Evolutionary conservation across 2,888 invertebrate species (phyloP).

Genomic region (Drosophila quasianomalipes): DNA sequence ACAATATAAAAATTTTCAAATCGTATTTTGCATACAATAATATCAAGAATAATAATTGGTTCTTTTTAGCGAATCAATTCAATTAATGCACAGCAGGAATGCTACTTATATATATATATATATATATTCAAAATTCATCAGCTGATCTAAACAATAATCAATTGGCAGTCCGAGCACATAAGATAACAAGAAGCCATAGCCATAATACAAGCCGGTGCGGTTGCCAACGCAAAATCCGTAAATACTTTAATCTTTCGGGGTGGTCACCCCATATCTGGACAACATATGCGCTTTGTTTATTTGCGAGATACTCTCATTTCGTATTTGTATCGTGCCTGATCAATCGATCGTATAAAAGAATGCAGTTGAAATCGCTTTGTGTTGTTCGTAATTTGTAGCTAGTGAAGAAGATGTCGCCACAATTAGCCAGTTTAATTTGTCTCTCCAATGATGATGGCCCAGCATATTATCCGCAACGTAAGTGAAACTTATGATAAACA

Average conservation of each 20-base stretch:
- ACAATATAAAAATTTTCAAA: too few relatives aligned
- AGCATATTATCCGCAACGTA: constrained; percentile 27
- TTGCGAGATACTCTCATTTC: constrained; percentile 30
- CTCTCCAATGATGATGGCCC: constrained; percentile 37
- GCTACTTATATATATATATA: background rate
- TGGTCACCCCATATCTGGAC: constrained; percentile 3
- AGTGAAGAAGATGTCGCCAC: constrained; percentile 37
- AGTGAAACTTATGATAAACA: constrained; percentile 12
- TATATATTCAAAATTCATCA: constrained; percentile 10
- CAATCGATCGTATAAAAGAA: constrained; percentile 40
- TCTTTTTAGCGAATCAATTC: background rate
- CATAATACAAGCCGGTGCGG: background rate
- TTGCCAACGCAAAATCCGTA: constrained; percentile 32
- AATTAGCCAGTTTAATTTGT: constrained; percentile 52
- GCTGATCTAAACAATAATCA: constrained; percentile 24
- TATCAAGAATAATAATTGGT: too few relatives aligned
- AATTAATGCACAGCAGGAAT: constrained; percentile 7
- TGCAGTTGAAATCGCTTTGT: constrained; percentile 17
- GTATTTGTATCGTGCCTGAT: constrained; percentile 20
- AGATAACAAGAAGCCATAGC: constrained; percentile 10
- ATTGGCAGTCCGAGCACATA: constrained; percentile 1
- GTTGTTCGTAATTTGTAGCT: background rate
- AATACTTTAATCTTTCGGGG: constrained; percentile 43
- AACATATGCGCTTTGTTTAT: constrained; percentile 20
- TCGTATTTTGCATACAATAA: too few relatives aligned